Conservation (phyloP, 1,140 invertebrate genomes). For the Bombus breviceps region DNA sequence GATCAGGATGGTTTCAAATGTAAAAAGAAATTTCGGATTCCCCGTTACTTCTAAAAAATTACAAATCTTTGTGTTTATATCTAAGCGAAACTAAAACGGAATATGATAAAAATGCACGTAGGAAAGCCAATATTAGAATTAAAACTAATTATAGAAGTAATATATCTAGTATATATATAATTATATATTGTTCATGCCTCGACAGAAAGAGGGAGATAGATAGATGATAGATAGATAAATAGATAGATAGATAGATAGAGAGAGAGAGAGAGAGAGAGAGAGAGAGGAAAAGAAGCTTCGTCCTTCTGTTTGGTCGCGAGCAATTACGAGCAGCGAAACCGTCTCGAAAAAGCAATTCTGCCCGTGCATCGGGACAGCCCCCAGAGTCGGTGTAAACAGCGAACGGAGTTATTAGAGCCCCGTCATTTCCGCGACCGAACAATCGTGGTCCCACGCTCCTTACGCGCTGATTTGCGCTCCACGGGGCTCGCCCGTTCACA, state of each 20-base stretch:
- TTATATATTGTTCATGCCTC: background rate
- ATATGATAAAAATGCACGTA: no score
- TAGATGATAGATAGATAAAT: no score
- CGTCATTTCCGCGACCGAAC: slow-evolving; percentile 62
- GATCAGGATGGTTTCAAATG: no score
- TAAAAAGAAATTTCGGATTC: no score
- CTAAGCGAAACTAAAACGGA: no score
- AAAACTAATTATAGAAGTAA: no score
- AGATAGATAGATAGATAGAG: background rate
- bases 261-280: background rate
- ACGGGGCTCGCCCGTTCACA: slow-evolving; percentile 63
- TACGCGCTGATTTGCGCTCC: slow-evolving; percentile 65
- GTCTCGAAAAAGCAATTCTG: slow-evolving; percentile 32
- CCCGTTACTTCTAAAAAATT: no score
- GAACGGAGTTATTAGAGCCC: slow-evolving; percentile 53
- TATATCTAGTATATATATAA: no score
- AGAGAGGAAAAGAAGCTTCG: no score
- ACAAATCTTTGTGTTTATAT: no score
- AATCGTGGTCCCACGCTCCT: slow-evolving; percentile 69
- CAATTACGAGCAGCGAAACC: slow-evolving; percentile 19
- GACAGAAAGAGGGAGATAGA: background rate
- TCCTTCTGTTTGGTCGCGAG: background rate
- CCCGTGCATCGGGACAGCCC: background rate
- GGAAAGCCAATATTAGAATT: no score
- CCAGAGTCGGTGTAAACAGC: slow-evolving; percentile 34